Base-by-base conservation (phyloP, 2,888 invertebrate species). In the Heliothis peltigera region DNA sequence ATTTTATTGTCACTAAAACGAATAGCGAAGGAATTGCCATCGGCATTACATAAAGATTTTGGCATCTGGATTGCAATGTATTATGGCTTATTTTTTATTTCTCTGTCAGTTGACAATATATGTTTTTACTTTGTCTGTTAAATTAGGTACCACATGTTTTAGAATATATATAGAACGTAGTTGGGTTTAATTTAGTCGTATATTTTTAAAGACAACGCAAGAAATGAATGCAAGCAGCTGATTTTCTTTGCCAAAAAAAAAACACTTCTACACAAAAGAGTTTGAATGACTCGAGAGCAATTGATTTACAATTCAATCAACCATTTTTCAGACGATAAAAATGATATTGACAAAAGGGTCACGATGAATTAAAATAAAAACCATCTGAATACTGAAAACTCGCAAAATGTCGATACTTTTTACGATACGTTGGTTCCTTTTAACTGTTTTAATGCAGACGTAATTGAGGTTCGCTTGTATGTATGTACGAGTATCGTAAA, bases 1-100 rank as follows among this genome's bases (percentile, higher is more conserved):
- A 47, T 66, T 67, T 53, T 61, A 67, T 53, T 21, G 67, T n/a
- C 44, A 61, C 22, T 72, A 25, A 70, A 72, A 66, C 19, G 55
- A 19, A 61, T 52, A 35, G 25, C 42, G 46, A 70, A 46, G 46
- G 64, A 70, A 58, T 10, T 28, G 4, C 35, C 12, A 25, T 57
- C n/a, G 22, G 48, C 12, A 54, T 57, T 64, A 32, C 28, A 21
- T 57, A 22, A 21, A 70, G 22, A n/a, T 55, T 49, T 25, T 6
- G 18, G 35, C 18, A 44, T 44, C 28, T 28, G 10, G 28, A 28
- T 8, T 32, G 32, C 32, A 32, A 32, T 3, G 3, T 12, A 32
- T 12, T 32, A 10, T 3, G 0, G 32, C 32, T 32, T 1, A 0
- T 32, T 2, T 2, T 32, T 12, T 32, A 12, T 32, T 32, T 32